These are phyloP conservation scores for Heliconius congener DNA, from an alignment of 1,140 invertebrate species.

Conservation along the genomic window DNA sequence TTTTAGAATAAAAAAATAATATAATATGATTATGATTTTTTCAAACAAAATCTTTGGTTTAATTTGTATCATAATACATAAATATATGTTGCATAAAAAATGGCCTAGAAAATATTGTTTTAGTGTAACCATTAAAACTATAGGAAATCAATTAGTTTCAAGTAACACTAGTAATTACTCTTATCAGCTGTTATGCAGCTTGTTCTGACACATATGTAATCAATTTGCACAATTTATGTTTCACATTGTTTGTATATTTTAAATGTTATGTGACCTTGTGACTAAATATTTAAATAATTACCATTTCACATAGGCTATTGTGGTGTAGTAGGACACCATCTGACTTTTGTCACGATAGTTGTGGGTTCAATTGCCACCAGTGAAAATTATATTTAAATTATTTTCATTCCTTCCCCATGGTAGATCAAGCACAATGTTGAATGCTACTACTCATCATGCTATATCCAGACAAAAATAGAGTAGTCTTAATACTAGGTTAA, in stretches of 20 bases:
- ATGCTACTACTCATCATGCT: no score
- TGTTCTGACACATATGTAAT: conserved; percentile 9
- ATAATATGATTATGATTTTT: neutral
- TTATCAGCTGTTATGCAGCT: conserved; percentile 5
- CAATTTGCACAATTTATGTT: conserved; percentile 15
- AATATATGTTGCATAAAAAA: neutral
- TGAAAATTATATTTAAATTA: no score
- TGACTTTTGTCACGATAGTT: no score
- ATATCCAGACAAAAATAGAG: no score
- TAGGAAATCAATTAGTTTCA: conserved; percentile 20
- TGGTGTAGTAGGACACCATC: no score
- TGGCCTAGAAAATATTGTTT: neutral
- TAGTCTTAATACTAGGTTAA: no score
- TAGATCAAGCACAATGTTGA: no score
- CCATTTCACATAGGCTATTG: neutral
- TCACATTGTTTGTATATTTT: conserved; percentile 3
- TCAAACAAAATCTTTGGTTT: neutral
- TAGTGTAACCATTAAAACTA: neutral
- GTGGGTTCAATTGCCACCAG: no score
- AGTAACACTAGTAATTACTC: conserved; percentile 11
- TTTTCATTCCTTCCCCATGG: no score
- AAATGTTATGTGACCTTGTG: neutral
- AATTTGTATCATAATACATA: neutral
- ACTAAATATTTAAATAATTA: neutral
- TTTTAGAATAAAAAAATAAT: neutral